Percentiles rank a stretch among this genome's conserved stretches.
Evolutionary conservation across 2,797 vertebrate genomes (phyloP).

Genomic region (Argyrosomus regius): DNA sequence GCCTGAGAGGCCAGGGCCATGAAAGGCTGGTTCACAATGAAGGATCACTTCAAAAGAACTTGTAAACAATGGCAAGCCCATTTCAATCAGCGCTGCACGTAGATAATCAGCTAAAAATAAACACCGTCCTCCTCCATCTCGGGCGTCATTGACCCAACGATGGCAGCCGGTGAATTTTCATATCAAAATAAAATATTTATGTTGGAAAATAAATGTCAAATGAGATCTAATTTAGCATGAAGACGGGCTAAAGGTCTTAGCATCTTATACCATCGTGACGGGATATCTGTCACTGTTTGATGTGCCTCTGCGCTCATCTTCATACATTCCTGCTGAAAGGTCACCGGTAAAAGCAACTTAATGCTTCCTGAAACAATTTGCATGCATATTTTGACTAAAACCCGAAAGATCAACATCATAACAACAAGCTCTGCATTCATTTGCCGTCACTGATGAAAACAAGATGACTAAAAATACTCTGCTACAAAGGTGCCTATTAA

Average conservation of each 20-base stretch:
- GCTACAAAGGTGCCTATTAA: conserved; percentile 23
- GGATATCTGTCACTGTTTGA: conserved; percentile 68
- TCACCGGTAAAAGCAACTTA: conserved; percentile 74
- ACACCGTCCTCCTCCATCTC: conserved; percentile 64
- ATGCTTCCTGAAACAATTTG: conserved; percentile 59
- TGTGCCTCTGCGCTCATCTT: conserved; percentile 49
- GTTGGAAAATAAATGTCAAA: conserved; percentile 83
- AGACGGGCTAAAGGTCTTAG: conserved; percentile 73
- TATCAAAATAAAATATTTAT: conserved; percentile 83
- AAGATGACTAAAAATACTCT: conserved; percentile 10
- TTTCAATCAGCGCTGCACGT: conserved; percentile 78
- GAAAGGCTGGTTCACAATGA: conserved; percentile 84
- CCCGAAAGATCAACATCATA: conserved; percentile 34
- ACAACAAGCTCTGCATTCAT: conserved; percentile 26
- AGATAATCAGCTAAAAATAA: conserved; percentile 86
- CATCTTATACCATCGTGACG: conserved; percentile 60
- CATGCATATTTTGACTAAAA: conserved; percentile 39
- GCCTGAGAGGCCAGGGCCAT: conserved; percentile 75
- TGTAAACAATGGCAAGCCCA: conserved; percentile 83
- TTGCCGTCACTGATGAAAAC: conserved; percentile 21
- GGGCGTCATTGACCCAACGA: conserved; percentile 55
- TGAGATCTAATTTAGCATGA: conserved; percentile 80
- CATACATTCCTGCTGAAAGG: conserved; percentile 68
- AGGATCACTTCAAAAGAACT: conserved; percentile 88
- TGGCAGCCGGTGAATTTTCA: conserved; percentile 65